Base-by-base conservation (phyloP, 2,888 invertebrate species). In the Microplitis deprimator region DNA sequence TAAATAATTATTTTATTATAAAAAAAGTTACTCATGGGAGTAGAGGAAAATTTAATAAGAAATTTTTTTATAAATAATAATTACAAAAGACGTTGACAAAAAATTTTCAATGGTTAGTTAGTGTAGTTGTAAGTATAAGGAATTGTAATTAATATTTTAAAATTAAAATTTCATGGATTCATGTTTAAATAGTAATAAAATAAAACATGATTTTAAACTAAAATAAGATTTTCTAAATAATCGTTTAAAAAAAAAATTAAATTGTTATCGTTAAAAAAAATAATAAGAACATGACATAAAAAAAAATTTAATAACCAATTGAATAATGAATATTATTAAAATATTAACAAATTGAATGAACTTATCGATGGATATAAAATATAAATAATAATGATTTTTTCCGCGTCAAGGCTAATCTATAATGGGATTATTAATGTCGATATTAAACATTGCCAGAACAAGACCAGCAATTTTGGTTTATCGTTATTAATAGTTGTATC, bases 381-480 rank as follows among this genome's bases (percentile, higher is more conserved):
- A 13, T 5, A 72, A 39, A 62, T 60, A 40, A 62, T 60, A 40
- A 60, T 17, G 17, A 29, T 16, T 61, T 59, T 72, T 72, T 72
- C 13, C 62, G 61, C 62, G 62, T 72, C 62, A 72, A 72, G 70
- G 59, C 70, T 29, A 29, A 70, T 29, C 59, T 29, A 70, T 70
- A 70, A 70, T 59, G 16, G 61, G 50, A 13, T 50, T 39, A 61
- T 72, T 72, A 62, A 72, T 72, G 61, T 59, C 62, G 39, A 38
- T 39, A 72, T 60, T 72, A 72, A 72, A 72, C 61, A 61, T 61
- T 39, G 61, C 29, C 20, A 50, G 59, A 70, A 62, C 71, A 60
- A 62, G 61, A 72, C 13, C 38, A 16, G 61, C 71, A 72, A 72
- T 72, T 72, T 72, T 72, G n/a, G 39, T 62, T 70, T 72, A 59